Evolutionary conservation across 2,113 vertebrate genomes (phyloP).

Genomic region (Phoxinus phoxinus): DNA sequence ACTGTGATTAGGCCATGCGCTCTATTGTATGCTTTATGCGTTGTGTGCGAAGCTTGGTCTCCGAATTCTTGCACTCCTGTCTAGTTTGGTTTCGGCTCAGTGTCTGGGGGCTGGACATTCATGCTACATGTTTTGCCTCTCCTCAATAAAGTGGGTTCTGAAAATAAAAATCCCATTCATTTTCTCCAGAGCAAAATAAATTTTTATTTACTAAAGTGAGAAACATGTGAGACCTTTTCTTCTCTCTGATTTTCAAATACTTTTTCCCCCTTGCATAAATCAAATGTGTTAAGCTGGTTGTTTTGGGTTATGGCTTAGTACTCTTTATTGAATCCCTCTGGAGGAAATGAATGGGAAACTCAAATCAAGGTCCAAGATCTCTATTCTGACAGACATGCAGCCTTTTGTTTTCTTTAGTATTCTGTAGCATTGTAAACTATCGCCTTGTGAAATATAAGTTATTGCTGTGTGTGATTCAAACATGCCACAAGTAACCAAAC

Average conservation of each 20-base stretch:
- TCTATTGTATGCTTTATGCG: too few species aligned
- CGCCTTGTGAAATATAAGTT: not conserved
- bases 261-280: not conserved
- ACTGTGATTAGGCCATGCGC: too few species aligned
- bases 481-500: slow-evolving; percentile 3
- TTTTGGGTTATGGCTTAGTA: not conserved
- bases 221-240: not conserved
- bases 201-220: not conserved
- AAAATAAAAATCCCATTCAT: not conserved
- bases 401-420: not conserved
- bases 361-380: not conserved
- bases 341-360: not conserved
- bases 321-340: not conserved
- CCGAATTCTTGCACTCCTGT: too few species aligned
- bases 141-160: not conserved
- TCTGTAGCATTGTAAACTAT: not conserved
- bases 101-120: too few species aligned
- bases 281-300: not conserved
- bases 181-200: not conserved
- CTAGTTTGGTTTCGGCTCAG: too few species aligned
- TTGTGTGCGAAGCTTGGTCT: too few species aligned
- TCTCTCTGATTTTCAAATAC: not conserved
- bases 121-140: too few species aligned
- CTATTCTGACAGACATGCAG: not conserved
- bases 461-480: not conserved